phyloP scores from a whole-genome alignment of 1,140 invertebrate species.

The Pinna nobilis region DNA sequence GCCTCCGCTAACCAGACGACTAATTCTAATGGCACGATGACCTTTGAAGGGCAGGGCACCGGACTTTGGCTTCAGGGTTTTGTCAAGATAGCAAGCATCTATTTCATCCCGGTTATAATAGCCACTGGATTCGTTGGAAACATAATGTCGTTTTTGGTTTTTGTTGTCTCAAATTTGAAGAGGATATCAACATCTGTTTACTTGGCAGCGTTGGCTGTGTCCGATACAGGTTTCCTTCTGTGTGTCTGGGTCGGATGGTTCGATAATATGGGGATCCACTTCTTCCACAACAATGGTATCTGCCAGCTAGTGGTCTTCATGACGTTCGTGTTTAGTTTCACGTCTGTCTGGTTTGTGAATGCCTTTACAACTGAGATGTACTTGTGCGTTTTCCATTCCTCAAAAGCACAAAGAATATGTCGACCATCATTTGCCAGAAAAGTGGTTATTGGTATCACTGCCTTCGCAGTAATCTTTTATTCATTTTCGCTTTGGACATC shows the following conservation, averaged over 20 bases:
- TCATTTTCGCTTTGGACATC: conserved; percentile 58
- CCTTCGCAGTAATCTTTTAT: conserved; percentile 55
- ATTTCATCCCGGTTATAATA: conserved; percentile 78
- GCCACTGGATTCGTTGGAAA: conserved; percentile 78
- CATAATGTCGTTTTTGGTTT: conserved; percentile 78
- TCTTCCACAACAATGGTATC: conserved; percentile 62
- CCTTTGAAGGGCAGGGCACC: no score
- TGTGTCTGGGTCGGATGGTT: conserved; percentile 78
- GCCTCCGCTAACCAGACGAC: no score
- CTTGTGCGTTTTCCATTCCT: conserved; percentile 67
- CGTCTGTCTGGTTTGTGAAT: conserved; percentile 73
- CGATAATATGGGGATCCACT: conserved; percentile 74
- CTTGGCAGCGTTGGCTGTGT: conserved; percentile 77
- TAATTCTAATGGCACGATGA: no score
- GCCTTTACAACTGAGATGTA: conserved; percentile 73
- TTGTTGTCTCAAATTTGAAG: conserved; percentile 78
- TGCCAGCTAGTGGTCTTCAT: conserved; percentile 70
- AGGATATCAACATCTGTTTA: conserved; percentile 79
- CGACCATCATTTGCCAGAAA: conserved; percentile 48
- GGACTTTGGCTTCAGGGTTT: conserved; percentile 14
- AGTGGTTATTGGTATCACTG: conserved; percentile 43
- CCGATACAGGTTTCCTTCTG: conserved; percentile 78
- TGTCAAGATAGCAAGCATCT: conserved; percentile 67
- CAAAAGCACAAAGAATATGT: conserved; percentile 62
- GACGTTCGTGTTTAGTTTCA: conserved; percentile 70